phyloP scores from a whole-genome alignment of 1,140 invertebrate genomes.

The Helicorthomorpha holstii region DNA sequence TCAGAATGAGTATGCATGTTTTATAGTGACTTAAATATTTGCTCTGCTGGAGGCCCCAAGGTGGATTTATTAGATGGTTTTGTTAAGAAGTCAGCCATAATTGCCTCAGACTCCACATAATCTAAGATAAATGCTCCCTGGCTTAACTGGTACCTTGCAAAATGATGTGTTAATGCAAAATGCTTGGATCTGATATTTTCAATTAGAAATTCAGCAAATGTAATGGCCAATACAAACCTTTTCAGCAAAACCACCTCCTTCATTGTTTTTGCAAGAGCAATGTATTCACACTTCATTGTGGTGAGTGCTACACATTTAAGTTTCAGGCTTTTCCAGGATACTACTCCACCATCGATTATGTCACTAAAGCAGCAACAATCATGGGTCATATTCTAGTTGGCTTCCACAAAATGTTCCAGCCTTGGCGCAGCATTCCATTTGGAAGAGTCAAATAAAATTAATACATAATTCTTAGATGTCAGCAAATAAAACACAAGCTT shows the following conservation, averaged over 20 bases:
- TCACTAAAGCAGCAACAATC: slow-evolving; percentile 13
- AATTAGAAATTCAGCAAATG: background rate
- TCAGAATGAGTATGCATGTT: background rate
- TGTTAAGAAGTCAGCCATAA: background rate
- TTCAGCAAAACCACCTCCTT: slow-evolving; percentile 17
- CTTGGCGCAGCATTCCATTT: background rate
- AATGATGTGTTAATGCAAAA: background rate
- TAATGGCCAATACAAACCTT: slow-evolving; percentile 1
- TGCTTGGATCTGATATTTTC: background rate
- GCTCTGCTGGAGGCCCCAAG: background rate
- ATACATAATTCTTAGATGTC: background rate
- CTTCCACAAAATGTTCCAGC: background rate
- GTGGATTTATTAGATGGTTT: background rate
- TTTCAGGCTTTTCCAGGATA: slow-evolving; percentile 14
- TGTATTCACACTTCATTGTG: slow-evolving; percentile 19
- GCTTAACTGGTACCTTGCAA: background rate
- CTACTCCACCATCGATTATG: slow-evolving; percentile 9
- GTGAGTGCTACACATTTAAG: slow-evolving; percentile 16
- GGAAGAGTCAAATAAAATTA: background rate
- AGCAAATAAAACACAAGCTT: background rate
- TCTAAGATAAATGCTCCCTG: background rate
- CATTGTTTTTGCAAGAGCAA: slow-evolving; percentile 13
- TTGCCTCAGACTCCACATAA: background rate
- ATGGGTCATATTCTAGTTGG: background rate
- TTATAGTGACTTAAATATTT: background rate